phyloP scores from a whole-genome alignment of 1,140 invertebrate species.

The Bombus waltoni region DNA sequence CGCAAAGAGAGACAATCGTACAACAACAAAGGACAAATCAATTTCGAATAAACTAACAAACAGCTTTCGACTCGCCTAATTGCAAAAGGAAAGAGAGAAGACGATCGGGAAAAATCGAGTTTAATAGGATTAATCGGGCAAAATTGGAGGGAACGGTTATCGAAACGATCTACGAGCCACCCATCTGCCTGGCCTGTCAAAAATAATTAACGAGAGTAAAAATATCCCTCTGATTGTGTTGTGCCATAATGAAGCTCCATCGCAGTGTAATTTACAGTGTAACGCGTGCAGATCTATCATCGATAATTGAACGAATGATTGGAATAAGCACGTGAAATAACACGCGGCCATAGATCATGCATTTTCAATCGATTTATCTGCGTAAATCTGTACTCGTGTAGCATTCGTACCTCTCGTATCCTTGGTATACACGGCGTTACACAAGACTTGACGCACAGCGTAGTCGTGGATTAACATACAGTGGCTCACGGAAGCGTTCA shows the following conservation, averaged over 20 bases:
- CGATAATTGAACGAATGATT: constrained; percentile 56
- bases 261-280: constrained; percentile 22
- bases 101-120: neutral
- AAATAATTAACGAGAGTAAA: constrained; percentile 44
- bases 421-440: neutral
- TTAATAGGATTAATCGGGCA: constrained; percentile 16
- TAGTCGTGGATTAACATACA: neutral
- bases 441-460: too few relatives aligned
- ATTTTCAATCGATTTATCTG: constrained; percentile 47
- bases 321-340: constrained; percentile 39
- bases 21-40: neutral
- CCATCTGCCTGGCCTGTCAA: constrained; percentile 12
- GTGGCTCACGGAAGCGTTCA: neutral
- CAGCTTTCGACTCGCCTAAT: neutral
- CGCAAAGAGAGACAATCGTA: neutral
- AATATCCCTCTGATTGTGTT: constrained; percentile 24
- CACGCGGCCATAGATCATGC: constrained; percentile 39
- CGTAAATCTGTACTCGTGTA: neutral
- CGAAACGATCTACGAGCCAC: neutral
- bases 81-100: neutral
- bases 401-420: neutral
- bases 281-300: constrained; percentile 45
- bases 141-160: constrained; percentile 16
- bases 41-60: neutral
- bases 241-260: constrained; percentile 20